Conservation (phyloP, 2,797 vertebrate species). For the Cercopithecus petaurista region DNA sequence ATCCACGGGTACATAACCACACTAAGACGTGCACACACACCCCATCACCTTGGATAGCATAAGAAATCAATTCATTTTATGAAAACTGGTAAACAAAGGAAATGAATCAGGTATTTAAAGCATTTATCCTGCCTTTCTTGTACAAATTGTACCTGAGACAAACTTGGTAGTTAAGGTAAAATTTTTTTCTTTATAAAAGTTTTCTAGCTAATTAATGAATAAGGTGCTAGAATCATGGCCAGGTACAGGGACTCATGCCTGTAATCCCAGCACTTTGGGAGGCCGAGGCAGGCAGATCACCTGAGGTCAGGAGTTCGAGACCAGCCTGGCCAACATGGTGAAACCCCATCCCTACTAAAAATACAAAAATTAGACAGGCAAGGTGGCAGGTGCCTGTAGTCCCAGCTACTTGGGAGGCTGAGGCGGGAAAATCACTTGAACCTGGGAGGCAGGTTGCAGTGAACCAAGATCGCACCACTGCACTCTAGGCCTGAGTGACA, state of each 20-base stretch:
- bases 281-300: background rate
- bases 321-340: background rate
- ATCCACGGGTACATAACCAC: background rate
- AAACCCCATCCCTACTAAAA: background rate
- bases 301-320: background rate
- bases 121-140: background rate
- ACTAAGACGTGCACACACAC: background rate
- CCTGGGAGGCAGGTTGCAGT: too few species aligned
- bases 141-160: background rate
- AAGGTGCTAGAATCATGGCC: background rate
- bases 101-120: background rate
- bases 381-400: too few species aligned
- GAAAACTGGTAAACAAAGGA: background rate
- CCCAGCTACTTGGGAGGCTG: too few species aligned
- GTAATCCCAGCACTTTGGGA: background rate
- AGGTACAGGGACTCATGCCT: background rate
- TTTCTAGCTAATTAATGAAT: background rate
- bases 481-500: too few species aligned
- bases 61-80: background rate
- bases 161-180: background rate
- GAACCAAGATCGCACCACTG: too few species aligned
- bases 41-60: background rate
- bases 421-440: too few species aligned
- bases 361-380: too few species aligned
- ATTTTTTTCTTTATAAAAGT: background rate